phyloP scores from a whole-genome alignment of 2,888 invertebrate genomes.

The Agriotes lineatus region DNA sequence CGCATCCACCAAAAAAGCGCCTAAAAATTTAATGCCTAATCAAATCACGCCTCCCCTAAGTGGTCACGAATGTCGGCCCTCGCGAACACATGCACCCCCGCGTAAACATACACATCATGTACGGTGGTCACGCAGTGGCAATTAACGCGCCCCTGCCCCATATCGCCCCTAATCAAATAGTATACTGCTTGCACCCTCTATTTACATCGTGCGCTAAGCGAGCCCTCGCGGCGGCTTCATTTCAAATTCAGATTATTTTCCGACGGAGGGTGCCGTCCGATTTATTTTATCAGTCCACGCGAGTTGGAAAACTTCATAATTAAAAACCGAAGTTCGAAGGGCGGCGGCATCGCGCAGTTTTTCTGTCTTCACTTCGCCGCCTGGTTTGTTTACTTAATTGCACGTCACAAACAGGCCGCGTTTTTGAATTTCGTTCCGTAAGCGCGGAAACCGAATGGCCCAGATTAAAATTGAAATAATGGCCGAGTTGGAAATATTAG shows the following conservation, averaged over 20 bases:
- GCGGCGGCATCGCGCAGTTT: background rate
- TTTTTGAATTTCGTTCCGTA: conserved; percentile 17
- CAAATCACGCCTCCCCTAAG: conserved; percentile 43
- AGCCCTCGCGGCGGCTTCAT: conserved; percentile 43
- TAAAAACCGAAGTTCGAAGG: conserved; percentile 23
- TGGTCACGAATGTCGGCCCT: conserved; percentile 41
- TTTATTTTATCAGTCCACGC: conserved; percentile 38
- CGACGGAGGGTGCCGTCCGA: conserved; percentile 38
- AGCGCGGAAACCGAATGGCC: background rate
- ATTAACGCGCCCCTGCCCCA: conserved; percentile 61
- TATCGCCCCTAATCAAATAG: conserved; percentile 57
- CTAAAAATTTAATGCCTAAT: conserved; percentile 38
- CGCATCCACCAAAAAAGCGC: conserved; percentile 1
- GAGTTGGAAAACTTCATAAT: conserved; percentile 34
- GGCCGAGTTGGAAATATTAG: background rate
- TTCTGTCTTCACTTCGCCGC: conserved; percentile 3
- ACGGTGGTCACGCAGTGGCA: conserved; percentile 53
- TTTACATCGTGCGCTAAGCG: conserved; percentile 50
- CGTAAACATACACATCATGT: conserved; percentile 44
- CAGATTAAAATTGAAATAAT: background rate
- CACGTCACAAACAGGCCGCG: conserved; percentile 16
- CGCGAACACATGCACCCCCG: conserved; percentile 53
- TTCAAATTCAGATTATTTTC: conserved; percentile 49
- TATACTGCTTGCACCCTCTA: conserved; percentile 46
- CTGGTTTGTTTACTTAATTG: conserved; percentile 25